Evolutionary conservation across 2,113 vertebrate genomes (phyloP).

Genomic region (Passer montanus): DNA sequence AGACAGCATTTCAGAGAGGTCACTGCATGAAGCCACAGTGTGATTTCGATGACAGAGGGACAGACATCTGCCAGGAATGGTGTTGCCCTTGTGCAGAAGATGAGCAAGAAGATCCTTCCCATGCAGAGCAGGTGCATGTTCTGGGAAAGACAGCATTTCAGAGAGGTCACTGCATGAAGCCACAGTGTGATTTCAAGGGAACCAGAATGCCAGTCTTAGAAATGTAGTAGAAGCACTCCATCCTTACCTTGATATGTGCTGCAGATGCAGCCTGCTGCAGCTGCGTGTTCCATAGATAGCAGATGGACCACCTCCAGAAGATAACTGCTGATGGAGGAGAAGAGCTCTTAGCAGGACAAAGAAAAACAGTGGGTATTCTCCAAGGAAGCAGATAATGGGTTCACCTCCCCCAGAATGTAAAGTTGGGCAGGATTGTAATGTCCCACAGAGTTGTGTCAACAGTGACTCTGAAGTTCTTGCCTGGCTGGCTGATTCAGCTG

Average conservation of each 20-base stretch:
- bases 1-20: background rate
- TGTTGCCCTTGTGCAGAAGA: background rate
- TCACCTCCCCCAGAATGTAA: background rate
- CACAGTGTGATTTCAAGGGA: background rate
- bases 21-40: background rate
- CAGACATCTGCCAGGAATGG: background rate
- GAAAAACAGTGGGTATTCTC: background rate
- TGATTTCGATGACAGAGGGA: accelerated
- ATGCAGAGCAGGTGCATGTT: background rate
- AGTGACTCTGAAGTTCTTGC: background rate
- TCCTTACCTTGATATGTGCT: background rate
- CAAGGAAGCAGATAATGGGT: background rate
- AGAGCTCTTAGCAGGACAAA: background rate
- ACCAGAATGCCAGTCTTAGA: background rate
- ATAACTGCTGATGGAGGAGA: background rate
- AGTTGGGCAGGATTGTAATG: background rate
- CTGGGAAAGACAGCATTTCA: background rate
- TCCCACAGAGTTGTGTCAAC: background rate
- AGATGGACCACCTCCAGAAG: background rate
- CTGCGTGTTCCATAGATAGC: accelerated
- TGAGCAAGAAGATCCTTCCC: background rate
- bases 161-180: background rate
- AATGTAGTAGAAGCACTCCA: accelerated
- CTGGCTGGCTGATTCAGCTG: background rate
- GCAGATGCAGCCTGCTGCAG: background rate